Evolutionary conservation across 1,140 invertebrate species (phyloP), one percentile per base, ranked within the genome.

Genomic region (Whitmania pigra): DNA sequence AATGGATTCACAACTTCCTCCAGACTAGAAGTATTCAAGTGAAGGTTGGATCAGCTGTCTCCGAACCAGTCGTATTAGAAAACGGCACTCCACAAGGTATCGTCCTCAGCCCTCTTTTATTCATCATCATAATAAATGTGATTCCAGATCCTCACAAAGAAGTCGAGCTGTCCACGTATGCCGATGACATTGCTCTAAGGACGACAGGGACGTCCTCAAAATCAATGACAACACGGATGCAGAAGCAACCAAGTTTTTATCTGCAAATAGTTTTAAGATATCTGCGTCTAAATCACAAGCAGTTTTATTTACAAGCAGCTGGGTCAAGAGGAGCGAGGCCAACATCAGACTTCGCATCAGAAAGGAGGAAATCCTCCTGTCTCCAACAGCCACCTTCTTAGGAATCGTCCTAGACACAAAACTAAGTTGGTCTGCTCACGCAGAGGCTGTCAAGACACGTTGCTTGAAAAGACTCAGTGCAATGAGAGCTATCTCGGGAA

Each of bases 11-110:
- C 20, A 27, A 57, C 55, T 57, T 57, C 25, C 55, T 57, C 55
- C 20, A n/a, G 9, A 9, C 2, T 27, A 57, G 55, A 27, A 57
- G 20, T 3, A 57, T 57, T 27, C 20, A 27, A 27, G 55, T 57
- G 20, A n/a, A 9, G 55, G 55, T 57, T n/a, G 55, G 25, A n/a
- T n/a, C 20, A n/a, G 55, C 2, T n/a, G 2, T 57, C 20, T 57
- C 55, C 20, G 25, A 57, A 57, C 55, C 20, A 27, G 2, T n/a
- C n/a, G n/a, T n/a, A n/a, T 27, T 57, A 27, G 55, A 57, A n/a
- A 57, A 57, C 55, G 55, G 55, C 55, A n/a, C 55, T n/a, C 55
- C 55, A 57, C 55, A 57, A 27, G 55, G n/a, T n/a, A n/a, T n/a
- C n/a, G n/a, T n/a, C n/a, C n/a, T n/a, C n/a, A n/a, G 9, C 55